These are phyloP conservation scores for Pangasius macronema DNA, from an alignment of 2,797 vertebrate species.

Conservation along the genomic window DNA sequence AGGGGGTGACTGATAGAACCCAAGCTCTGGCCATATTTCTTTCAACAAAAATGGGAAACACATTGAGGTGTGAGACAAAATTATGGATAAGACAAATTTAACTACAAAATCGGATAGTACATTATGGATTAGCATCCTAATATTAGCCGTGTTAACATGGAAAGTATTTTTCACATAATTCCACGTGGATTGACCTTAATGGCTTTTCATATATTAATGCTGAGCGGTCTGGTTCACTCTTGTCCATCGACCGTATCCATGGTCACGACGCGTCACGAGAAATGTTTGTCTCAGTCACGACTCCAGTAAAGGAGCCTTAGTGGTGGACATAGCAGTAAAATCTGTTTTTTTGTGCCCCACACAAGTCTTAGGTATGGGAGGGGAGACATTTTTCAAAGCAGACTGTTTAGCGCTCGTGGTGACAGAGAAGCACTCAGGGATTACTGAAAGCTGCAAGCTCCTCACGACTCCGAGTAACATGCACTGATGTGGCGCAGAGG, in stretches of 20 bases:
- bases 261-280: slow-evolving; percentile 23
- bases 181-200: neutral
- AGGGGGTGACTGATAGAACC: neutral
- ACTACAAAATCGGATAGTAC: neutral
- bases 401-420: slow-evolving; percentile 62
- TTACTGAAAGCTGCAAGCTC: slow-evolving; percentile 50
- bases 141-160: neutral
- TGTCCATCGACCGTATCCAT: slow-evolving; percentile 30
- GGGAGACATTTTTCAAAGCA: slow-evolving; percentile 40
- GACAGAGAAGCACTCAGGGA: slow-evolving; percentile 65
- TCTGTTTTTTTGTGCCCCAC: neutral
- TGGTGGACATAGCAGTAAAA: slow-evolving; percentile 2
- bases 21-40: neutral
- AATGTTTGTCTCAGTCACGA: slow-evolving; percentile 42
- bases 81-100: neutral
- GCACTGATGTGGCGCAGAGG: slow-evolving; percentile 34
- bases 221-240: neutral
- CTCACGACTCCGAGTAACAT: slow-evolving; percentile 57
- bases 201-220: neutral
- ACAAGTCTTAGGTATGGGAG: neutral
- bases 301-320: slow-evolving; percentile 9
- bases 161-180: neutral
- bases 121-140: neutral
- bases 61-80: neutral
- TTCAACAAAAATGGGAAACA: neutral